A percentile compares a stretch with the other conserved stretches of the same genome.
Conservation (phyloP, 2,113 vertebrate genomes). For the human (Homo sapiens) region DNA sequence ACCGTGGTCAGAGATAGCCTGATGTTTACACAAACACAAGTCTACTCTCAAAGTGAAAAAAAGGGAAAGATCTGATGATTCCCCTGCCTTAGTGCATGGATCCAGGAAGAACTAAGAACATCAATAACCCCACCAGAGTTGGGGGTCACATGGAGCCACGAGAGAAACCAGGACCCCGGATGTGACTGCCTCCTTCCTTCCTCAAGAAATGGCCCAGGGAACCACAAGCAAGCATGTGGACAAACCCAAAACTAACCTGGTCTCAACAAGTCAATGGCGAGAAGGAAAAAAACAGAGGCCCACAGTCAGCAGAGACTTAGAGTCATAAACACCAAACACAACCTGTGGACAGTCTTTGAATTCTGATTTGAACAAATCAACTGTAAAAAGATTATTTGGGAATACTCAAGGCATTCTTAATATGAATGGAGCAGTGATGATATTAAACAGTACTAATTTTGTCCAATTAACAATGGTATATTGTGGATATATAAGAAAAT, state of each 20-base stretch:
- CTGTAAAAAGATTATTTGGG: not conserved
- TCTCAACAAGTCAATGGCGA: not conserved
- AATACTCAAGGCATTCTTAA: not conserved
- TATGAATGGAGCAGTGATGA: not conserved
- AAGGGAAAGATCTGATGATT: not conserved
- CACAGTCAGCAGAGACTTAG: not conserved
- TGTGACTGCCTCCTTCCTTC: not conserved
- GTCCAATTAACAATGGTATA: not conserved
- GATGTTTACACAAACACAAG: not conserved
- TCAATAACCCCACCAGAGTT: not conserved
- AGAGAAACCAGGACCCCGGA: not conserved
- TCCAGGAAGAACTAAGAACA: not conserved
- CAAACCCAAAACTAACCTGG: not conserved
- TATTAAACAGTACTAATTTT: not conserved
- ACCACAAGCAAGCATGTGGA: not conserved
- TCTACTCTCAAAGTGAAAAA: not conserved
- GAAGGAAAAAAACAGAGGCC: no score
- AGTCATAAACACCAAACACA: not conserved
- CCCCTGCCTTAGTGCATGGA: rapidly evolving
- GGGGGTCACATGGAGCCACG: rapidly evolving
- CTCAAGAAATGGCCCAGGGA: not conserved
- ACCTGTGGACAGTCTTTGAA: not conserved
- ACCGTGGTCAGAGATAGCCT: not conserved
- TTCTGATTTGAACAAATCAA: not conserved
- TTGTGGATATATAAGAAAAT: not conserved